A percentile compares a stretch with the other conserved stretches of the same genome.
These are phyloP conservation scores for Danionella dracula DNA, from an alignment of 2,797 vertebrate genomes.

Conservation along the genomic window DNA sequence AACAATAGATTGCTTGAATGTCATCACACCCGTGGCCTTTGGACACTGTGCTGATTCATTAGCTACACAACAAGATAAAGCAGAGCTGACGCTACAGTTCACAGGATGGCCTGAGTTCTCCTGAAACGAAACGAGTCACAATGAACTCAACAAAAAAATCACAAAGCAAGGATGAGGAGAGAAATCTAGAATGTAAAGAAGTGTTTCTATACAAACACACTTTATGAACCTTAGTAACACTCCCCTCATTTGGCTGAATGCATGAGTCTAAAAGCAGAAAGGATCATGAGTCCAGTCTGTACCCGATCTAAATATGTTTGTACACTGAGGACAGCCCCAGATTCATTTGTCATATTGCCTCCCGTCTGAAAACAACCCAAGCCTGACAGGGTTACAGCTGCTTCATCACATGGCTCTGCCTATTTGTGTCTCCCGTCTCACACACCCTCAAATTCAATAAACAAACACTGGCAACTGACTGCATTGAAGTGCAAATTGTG, in stretches of 20 bases:
- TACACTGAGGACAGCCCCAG: constrained; percentile 1
- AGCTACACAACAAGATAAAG: constrained; percentile 9
- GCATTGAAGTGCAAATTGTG: neutral
- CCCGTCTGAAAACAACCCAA: constrained; percentile 23
- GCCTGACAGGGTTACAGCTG: constrained; percentile 38
- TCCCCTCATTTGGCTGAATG: neutral
- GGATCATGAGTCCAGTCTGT: constrained; percentile 21
- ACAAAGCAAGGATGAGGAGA: neutral
- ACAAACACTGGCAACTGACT: constrained; percentile 6
- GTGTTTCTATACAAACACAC: neutral
- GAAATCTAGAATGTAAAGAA: neutral
- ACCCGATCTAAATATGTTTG: constrained; percentile 37
- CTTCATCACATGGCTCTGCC: constrained; percentile 40
- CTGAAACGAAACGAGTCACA: neutral
- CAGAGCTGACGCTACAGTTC: constrained; percentile 5
- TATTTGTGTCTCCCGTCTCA: constrained; percentile 29
- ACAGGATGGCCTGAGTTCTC: neutral
- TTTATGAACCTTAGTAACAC: neutral
- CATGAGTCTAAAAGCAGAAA: neutral
- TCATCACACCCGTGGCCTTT: constrained; percentile 28
- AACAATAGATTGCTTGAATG: constrained; percentile 9
- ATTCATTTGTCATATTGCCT: constrained; percentile 27
- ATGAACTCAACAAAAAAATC: neutral
- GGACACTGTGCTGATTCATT: constrained; percentile 26
- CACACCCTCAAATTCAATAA: neutral